Evolutionary conservation across 2,797 vertebrate genomes (phyloP).

Genomic region (Tangara arthus): DNA sequence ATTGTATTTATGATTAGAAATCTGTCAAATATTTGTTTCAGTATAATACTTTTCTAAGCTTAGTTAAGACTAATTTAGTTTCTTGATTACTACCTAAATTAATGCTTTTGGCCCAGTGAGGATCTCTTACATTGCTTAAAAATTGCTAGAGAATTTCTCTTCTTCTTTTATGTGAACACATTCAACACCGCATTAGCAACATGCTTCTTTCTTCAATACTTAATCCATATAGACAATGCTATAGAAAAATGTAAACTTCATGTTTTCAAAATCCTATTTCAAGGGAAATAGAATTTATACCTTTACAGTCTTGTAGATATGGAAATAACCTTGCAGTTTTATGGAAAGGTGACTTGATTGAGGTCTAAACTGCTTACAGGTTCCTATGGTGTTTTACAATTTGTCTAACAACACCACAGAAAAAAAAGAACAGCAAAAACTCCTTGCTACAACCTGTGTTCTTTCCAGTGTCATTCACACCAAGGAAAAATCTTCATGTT

Average conservation of each 20-base stretch:
- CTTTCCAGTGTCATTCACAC: background rate
- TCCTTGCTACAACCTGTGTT: background rate
- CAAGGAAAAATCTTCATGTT: background rate
- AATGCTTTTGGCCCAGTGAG: background rate
- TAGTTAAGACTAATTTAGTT: background rate
- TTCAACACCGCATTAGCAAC: background rate
- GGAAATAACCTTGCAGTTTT: background rate
- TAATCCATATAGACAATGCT: background rate
- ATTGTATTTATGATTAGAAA: background rate
- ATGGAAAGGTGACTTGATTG: background rate
- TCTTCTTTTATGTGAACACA: background rate
- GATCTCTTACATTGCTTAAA: background rate
- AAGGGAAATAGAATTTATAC: background rate
- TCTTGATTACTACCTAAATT: background rate
- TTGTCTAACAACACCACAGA: background rate
- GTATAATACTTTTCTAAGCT: background rate
- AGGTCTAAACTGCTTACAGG: background rate
- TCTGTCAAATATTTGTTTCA: fast-evolving
- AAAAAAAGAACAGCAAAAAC: background rate
- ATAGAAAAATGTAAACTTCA: background rate
- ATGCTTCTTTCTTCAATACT: background rate
- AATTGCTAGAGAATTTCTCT: background rate
- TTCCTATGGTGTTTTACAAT: background rate
- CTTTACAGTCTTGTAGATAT: background rate
- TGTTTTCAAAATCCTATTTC: background rate